Base-by-base conservation (phyloP, 1,140 invertebrate genomes). In the Paralvinella palmiformis region DNA sequence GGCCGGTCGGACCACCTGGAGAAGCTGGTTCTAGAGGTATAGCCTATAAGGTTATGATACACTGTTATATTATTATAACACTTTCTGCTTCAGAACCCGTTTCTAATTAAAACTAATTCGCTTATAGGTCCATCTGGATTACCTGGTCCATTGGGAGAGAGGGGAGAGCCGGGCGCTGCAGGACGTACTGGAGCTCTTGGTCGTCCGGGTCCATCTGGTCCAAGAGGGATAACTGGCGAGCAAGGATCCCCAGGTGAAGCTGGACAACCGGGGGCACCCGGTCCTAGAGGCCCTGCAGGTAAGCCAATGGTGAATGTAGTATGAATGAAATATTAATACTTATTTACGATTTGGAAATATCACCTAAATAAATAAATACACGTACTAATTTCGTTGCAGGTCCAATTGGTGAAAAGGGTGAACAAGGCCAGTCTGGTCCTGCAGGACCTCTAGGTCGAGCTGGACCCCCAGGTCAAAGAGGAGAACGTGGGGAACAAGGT, bases 11-110 rank as follows among this genome's bases (percentile, higher is more conserved):
- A 59, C 4, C 48, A 3, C 5, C 48, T 10, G 60, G 60, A 5
- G 50, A 22, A 17, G n/a, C 31, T 7, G 60, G 60, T 17, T 17
- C 58, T n/a, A 24, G 35, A 4, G 64, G 64, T 6, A n/a, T n/a
- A n/a, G n/a, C n/a, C n/a, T n/a, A n/a, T n/a, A n/a, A n/a, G n/a
- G n/a, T n/a, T n/a, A n/a, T n/a, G n/a, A n/a, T n/a, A n/a, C n/a
- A n/a, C n/a, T n/a, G n/a, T n/a, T n/a, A n/a, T n/a, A n/a, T n/a
- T n/a, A n/a, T n/a, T n/a, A n/a, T n/a, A n/a, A n/a, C n/a, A n/a
- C n/a, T n/a, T n/a, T n/a, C n/a, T n/a, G n/a, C n/a, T n/a, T n/a
- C n/a, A n/a, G n/a, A n/a, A n/a, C n/a, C n/a, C n/a, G n/a, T n/a
- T n/a, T n/a, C n/a, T n/a, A 52, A 7, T 52, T 20, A 52, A 52